Conservation (phyloP, 2,113 vertebrate genomes). For the Malaclemys terrapin region DNA sequence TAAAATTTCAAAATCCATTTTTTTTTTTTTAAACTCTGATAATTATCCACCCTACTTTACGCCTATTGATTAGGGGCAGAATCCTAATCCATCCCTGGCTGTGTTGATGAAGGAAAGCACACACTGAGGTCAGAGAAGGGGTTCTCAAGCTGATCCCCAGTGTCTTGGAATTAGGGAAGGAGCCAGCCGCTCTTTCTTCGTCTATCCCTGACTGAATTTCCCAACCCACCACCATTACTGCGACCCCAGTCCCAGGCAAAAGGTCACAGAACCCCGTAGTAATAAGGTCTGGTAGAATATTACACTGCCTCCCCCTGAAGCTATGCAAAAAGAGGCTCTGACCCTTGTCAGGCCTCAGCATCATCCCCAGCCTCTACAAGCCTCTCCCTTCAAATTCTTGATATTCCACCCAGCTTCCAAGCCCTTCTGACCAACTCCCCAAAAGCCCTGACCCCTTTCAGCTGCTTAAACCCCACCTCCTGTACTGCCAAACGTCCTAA, state of each 20-base stretch:
- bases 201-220: not conserved
- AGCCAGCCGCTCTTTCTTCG: not conserved
- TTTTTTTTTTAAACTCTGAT: not conserved
- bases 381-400: not conserved
- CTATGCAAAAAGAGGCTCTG: not conserved
- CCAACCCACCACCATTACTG: rapidly evolving
- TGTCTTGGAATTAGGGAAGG: not conserved
- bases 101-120: not conserved
- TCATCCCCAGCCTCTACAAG: too few relatives aligned
- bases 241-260: not conserved
- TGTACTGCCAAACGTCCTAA: rapidly evolving
- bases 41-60: not conserved
- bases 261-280: not conserved
- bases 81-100: not conserved
- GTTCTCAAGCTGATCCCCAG: not conserved
- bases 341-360: not conserved
- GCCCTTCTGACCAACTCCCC: rapidly evolving
- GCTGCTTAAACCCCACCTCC: not conserved
- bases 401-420: rapidly evolving
- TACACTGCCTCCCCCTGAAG: not conserved
- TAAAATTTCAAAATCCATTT: not conserved
- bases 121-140: not conserved
- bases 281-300: not conserved
- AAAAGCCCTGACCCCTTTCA: not conserved
- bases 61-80: not conserved